Base-by-base conservation (phyloP, 1,140 invertebrate species). In the Tetragnatha versicolor region DNA sequence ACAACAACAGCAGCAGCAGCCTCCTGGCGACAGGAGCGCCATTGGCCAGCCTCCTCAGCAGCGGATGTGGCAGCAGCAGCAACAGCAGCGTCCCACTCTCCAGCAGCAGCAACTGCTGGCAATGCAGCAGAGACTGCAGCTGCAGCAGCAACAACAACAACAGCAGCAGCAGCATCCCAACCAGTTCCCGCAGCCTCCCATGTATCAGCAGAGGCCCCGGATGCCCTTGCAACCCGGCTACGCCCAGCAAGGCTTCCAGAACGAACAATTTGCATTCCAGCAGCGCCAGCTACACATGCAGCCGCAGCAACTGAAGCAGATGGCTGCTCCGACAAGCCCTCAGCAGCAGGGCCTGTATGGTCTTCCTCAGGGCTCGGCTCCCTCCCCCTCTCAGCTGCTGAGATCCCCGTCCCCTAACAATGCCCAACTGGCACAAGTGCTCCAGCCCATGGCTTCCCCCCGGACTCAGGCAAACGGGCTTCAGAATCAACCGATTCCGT, bases 361-460 rank as follows among this genome's bases (percentile, higher is more conserved):
- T 47, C 65, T 65, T 35, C 42, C 66, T n/a, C 81, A 82, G 58
- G 45, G 51, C 5, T 51, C 80, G 33, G 61, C 61, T n/a, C 53
- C 79, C 53, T 75, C 84, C 87, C 88, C 86, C 80, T 91, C 90
- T 81, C 89, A 91, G 76, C 91, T 92, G 60, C 91, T 94, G 3
- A 88, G 92, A 65, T 92, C 92, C 81, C 93, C 93, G 49, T 91
- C 92, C 31, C 92, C 92, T 4, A 91, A 90, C 37, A 42, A 63
- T 60, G 37, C 76, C 20, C 82, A 81, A 37, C 31, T 79, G 42
- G 66, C 61, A 35, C 80, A 78, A 63, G 66, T 68, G 12, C 58
- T 80, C 10, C 91, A 93, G 85, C 92, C 93, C 29, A 92, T 91
- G 83, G 90, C 92, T 1, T 93, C 92, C 29, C 92, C 93, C 0